phyloP scores from a whole-genome alignment of 2,113 vertebrate species.

The Arvicanthis niloticus region DNA sequence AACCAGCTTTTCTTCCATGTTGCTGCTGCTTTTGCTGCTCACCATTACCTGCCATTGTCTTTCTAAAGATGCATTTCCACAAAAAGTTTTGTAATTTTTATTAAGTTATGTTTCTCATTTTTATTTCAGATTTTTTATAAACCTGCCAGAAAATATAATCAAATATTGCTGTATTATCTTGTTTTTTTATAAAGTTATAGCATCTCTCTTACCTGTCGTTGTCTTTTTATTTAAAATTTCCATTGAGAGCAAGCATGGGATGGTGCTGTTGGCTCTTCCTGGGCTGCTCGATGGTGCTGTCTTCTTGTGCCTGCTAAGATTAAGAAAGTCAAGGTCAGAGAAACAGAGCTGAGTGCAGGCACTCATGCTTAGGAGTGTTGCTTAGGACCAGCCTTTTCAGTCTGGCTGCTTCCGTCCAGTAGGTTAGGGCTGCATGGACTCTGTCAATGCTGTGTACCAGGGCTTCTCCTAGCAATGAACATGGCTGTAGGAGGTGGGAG shows the following conservation, averaged over 20 bases:
- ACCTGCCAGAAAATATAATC: conserved; percentile 46
- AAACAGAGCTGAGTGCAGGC: background rate
- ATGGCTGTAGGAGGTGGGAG: background rate
- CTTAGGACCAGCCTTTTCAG: background rate
- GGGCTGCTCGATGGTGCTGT: background rate
- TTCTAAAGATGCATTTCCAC: conserved; percentile 61
- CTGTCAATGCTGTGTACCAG: background rate
- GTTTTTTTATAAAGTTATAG: conserved; percentile 84
- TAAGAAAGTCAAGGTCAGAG: background rate
- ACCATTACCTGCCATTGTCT: conserved; percentile 51
- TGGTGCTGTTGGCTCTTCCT: background rate
- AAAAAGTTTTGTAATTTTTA: conserved; percentile 68
- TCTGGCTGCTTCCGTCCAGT: background rate
- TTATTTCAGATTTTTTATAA: conserved; percentile 79
- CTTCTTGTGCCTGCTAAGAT: background rate
- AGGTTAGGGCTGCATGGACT: background rate
- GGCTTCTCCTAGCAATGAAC: background rate
- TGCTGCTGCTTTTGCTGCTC: conserved; percentile 1
- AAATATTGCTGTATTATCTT: conserved; percentile 75
- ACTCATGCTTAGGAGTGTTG: background rate
- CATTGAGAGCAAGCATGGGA: background rate
- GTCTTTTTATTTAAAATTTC: conserved; percentile 36
- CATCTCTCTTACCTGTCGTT: conserved; percentile 60
- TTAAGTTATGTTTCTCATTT: conserved; percentile 64
- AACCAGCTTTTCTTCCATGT: conserved; percentile 2